Conservation (phyloP, 2,113 vertebrate genomes). For the Ictalurus punctatus region DNA sequence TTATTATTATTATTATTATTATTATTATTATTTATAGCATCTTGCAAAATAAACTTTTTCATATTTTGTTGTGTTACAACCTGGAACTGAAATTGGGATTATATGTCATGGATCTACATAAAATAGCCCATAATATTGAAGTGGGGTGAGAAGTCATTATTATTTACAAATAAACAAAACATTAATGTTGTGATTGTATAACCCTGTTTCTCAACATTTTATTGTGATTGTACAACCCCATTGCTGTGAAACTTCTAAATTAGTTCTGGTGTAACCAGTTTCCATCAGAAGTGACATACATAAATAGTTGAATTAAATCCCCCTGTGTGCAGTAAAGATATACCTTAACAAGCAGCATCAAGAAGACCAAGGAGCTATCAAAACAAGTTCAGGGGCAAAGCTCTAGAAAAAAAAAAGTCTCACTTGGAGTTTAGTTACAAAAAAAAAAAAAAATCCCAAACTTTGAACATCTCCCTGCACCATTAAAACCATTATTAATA, state of each 20-base stretch:
- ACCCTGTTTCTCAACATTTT: too few relatives aligned
- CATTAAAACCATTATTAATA: too few relatives aligned
- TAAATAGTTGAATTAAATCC: background rate
- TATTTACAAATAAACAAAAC: background rate
- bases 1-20: too few relatives aligned
- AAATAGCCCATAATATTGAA: too few relatives aligned
- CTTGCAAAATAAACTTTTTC: background rate
- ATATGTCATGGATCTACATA: background rate
- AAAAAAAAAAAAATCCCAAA: background rate
- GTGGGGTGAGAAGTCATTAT: too few relatives aligned
- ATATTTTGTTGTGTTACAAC: background rate
- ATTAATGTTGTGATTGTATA: too few relatives aligned
- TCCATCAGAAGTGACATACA: background rate
- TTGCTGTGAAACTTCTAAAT: background rate
- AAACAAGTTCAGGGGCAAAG: background rate
- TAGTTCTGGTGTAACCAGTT: background rate
- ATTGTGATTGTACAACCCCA: too few relatives aligned
- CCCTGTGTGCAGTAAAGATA: too few relatives aligned
- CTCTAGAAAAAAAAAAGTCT: background rate
- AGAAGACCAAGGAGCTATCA: too few relatives aligned
- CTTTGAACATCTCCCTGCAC: background rate
- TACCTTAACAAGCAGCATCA: too few relatives aligned
- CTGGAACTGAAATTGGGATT: background rate
- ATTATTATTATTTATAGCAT: background rate
- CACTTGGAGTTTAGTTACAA: background rate